Percentiles rank a stretch among this genome's conserved stretches.
phyloP scores from a whole-genome alignment of 2,888 invertebrate species.

The Sturmia bella region DNA sequence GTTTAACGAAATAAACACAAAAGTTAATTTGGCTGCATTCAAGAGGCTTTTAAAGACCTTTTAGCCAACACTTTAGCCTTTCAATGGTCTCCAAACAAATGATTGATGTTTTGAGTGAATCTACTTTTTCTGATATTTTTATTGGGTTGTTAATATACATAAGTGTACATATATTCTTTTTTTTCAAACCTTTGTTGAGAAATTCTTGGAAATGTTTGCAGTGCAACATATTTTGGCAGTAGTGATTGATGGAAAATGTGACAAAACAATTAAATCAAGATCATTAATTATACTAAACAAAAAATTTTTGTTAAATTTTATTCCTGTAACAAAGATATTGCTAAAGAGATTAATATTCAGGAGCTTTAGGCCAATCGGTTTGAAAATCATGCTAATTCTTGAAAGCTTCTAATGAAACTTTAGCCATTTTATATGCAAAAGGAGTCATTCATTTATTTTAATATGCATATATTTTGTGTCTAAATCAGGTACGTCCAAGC shows the following conservation, averaged over 20 bases:
- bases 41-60: conserved; percentile 66
- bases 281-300: conserved; percentile 55
- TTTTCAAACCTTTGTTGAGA: conserved; percentile 58
- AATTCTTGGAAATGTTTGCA: conserved; percentile 58
- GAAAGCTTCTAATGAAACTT: no score
- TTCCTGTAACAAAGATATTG: not conserved
- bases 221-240: not conserved
- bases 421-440: no score
- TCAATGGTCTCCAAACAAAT: conserved; percentile 56
- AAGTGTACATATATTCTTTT: no score
- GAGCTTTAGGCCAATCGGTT: no score
- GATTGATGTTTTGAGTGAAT: conserved; percentile 65
- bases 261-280: conserved; percentile 62
- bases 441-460: no score
- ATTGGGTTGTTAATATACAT: not conserved
- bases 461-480: no score
- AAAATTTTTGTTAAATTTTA: not conserved
- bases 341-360: no score
- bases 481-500: no score
- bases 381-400: no score
- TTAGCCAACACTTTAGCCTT: conserved; percentile 69
- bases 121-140: conserved; percentile 13
- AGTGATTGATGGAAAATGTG: conserved; percentile 68
- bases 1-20: conserved; percentile 33
- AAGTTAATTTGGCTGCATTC: conserved; percentile 44